Conservation (phyloP, 1,140 invertebrate genomes). For the Drosophila kurseongensis region DNA sequence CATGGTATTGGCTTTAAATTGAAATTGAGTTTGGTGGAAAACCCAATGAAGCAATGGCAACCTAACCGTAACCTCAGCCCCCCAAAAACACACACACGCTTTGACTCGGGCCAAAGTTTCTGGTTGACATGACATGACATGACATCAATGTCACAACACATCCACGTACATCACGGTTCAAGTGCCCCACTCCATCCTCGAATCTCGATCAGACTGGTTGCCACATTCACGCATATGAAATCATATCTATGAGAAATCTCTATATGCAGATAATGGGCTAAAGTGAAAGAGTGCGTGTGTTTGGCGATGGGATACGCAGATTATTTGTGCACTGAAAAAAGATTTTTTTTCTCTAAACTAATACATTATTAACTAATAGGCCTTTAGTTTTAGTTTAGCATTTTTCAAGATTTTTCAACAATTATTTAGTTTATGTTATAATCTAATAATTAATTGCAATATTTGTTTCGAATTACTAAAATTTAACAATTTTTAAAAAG, state of each 20-base stretch:
- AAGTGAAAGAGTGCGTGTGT: slow-evolving; percentile 19
- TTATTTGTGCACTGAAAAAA: not conserved
- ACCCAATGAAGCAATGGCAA: slow-evolving; percentile 2
- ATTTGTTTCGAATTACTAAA: too few relatives aligned
- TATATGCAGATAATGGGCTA: slow-evolving; percentile 62
- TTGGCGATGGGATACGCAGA: slow-evolving; percentile 10
- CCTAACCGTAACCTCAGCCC: slow-evolving; percentile 24
- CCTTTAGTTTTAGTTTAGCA: too few relatives aligned
- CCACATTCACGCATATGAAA: slow-evolving; percentile 57
- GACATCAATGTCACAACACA: slow-evolving; percentile 72
- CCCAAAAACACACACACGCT: slow-evolving; percentile 19
- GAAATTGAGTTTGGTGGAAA: slow-evolving; percentile 13
- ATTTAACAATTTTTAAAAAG: too few relatives aligned
- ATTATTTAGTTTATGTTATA: too few relatives aligned
- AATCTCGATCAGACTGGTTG: slow-evolving; percentile 25
- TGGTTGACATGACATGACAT: slow-evolving; percentile 71
- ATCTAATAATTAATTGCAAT: too few relatives aligned
- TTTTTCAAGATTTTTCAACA: too few relatives aligned
- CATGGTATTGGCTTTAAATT: slow-evolving; percentile 24
- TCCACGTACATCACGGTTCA: slow-evolving; percentile 34
- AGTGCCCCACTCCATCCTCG: slow-evolving; percentile 25
- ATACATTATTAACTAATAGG: too few relatives aligned
- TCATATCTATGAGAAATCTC: slow-evolving; percentile 71
- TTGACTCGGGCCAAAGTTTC: slow-evolving; percentile 30
- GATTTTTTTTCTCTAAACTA: not conserved